A percentile compares a stretch with the other conserved stretches of the same genome.
Conservation (phyloP, 2,113 vertebrate genomes). For the Puntigrus tetrazona region DNA sequence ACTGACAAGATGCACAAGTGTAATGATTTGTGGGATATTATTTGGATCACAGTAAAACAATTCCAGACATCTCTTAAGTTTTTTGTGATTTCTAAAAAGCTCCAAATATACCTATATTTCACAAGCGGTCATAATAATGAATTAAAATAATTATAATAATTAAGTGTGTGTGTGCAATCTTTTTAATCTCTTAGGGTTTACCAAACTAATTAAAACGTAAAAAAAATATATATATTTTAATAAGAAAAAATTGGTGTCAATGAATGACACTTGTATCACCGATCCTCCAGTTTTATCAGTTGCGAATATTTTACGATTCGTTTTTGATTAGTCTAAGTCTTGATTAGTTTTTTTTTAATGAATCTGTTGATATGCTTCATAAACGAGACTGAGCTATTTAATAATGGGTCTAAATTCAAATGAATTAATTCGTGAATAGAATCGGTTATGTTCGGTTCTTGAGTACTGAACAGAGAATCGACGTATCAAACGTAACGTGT, state of each 20-base stretch:
- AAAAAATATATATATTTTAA: neutral
- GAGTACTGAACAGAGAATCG: neutral
- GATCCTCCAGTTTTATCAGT: neutral
- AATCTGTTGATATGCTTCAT: neutral
- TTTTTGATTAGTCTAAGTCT: neutral
- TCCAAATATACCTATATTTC: neutral
- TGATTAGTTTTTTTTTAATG: neutral
- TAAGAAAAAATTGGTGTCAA: neutral
- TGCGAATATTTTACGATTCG: neutral
- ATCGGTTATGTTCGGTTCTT: neutral
- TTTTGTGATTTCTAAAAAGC: constrained; percentile 13
- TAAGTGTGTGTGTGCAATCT: no score
- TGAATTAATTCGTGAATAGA: neutral
- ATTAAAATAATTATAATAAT: no score
- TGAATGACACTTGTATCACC: neutral
- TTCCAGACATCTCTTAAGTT: neutral
- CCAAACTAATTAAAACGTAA: neutral
- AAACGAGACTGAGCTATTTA: neutral
- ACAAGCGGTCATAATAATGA: neutral
- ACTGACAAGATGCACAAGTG: neutral
- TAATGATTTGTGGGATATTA: neutral
- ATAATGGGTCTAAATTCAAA: neutral
- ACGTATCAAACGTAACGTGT: no score
- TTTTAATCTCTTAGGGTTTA: neutral
- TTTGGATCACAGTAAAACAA: constrained; percentile 3